Percentiles rank a stretch among this genome's conserved stretches.
Evolutionary conservation across 2,113 vertebrate genomes (phyloP).

Genomic region (Dromiciops gliroides): DNA sequence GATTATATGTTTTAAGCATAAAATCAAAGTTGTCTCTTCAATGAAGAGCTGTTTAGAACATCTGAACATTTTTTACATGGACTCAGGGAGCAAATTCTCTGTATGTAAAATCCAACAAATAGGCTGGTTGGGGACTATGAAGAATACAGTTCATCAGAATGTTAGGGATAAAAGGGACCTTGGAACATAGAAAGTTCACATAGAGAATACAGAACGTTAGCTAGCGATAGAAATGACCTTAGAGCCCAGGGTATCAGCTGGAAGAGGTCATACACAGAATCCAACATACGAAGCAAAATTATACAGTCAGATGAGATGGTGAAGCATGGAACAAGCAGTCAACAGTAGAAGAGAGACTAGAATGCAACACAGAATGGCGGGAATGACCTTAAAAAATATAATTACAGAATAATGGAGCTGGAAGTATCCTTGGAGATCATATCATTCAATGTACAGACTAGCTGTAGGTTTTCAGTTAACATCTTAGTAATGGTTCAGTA

Average conservation of each 20-base stretch:
- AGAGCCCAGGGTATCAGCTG: not conserved
- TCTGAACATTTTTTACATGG: slow-evolving; percentile 26
- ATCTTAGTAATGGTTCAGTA: not conserved
- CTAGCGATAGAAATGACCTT: not conserved
- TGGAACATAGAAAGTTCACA: not conserved
- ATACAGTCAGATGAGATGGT: not conserved
- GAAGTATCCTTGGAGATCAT: not conserved
- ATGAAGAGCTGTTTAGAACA: slow-evolving; percentile 12
- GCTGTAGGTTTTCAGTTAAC: not conserved
- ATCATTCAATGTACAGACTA: not conserved
- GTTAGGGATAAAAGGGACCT: not conserved
- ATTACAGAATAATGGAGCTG: not conserved
- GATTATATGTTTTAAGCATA: slow-evolving; percentile 63
- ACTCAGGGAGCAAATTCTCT: slow-evolving; percentile 39
- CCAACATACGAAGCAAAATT: not conserved
- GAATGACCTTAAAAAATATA: not conserved
- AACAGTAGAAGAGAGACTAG: not conserved
- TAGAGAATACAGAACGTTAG: not conserved
- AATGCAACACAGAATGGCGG: not conserved
- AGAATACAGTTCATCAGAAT: not conserved
- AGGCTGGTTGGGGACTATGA: not conserved
- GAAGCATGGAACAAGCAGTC: not conserved
- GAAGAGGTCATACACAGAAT: too few relatives aligned
- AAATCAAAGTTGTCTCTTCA: slow-evolving; percentile 68
- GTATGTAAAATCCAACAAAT: slow-evolving; percentile 48